Conservation (phyloP, 2,888 invertebrate species). For the Caenorhabditis panamensis region DNA sequence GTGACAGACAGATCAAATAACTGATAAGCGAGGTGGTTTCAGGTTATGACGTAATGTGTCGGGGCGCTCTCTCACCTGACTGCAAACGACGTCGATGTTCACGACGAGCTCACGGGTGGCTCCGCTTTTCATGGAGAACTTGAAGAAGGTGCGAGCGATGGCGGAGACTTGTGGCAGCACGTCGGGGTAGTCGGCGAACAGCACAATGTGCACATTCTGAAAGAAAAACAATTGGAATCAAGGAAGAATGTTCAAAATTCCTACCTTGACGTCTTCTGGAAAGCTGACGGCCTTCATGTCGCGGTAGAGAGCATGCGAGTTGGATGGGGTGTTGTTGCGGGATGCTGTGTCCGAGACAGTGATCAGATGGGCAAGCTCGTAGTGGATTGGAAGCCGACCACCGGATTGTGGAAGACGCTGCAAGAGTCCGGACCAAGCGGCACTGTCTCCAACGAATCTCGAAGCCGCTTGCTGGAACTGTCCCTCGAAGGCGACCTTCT, state of each 20-base stretch:
- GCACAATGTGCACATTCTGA: conserved; percentile 70
- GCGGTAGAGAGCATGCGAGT: conserved; percentile 65
- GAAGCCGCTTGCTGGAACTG: conserved; percentile 22
- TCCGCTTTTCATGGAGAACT: conserved; percentile 85
- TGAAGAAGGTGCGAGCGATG: conserved; percentile 89
- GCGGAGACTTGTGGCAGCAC: conserved; percentile 89
- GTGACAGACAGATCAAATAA: too few species aligned
- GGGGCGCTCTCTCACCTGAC: conserved; percentile 48
- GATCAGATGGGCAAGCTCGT: conserved; percentile 73
- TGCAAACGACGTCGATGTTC: conserved; percentile 74
- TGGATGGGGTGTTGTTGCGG: conserved; percentile 73
- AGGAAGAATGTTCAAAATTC: neutral
- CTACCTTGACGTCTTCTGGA: conserved; percentile 65
- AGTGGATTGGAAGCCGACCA: conserved; percentile 70
- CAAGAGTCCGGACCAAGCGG: conserved; percentile 63
- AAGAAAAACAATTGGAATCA: conserved; percentile 10
- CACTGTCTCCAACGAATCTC: conserved; percentile 54
- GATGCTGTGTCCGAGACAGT: conserved; percentile 70
- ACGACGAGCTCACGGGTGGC: conserved; percentile 41
- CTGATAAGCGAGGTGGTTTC: neutral
- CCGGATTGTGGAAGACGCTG: conserved; percentile 52
- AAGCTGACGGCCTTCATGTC: conserved; percentile 63
- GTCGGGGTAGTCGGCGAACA: conserved; percentile 84
- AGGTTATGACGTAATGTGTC: conserved; percentile 23
- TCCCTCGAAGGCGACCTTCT: conserved; percentile 43